phyloP scores from a whole-genome alignment of 2,113 vertebrate species.

The Notothenia coriiceps region DNA sequence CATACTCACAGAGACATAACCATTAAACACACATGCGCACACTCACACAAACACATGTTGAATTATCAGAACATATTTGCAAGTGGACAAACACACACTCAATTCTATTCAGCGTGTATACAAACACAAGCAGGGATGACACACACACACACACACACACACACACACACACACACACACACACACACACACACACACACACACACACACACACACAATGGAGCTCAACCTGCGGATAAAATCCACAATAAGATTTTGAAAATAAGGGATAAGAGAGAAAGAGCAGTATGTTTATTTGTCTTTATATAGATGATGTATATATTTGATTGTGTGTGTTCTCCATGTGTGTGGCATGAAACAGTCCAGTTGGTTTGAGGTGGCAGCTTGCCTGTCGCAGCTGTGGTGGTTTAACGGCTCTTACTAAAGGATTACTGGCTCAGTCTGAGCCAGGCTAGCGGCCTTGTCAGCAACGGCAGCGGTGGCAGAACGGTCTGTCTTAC shows the following conservation, averaged over 20 bases:
- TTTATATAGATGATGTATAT: constrained; percentile 24
- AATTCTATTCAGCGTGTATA: no score
- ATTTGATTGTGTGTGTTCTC: constrained; percentile 15
- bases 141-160: no score
- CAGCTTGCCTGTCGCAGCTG: constrained; percentile 75
- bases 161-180: no score
- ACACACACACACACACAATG: not conserved
- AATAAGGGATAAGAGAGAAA: not conserved
- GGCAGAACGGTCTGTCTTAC: constrained; percentile 52
- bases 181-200: no score
- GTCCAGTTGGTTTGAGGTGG: constrained; percentile 69
- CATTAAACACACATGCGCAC: no score
- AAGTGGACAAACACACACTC: no score
- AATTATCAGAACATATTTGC: no score
- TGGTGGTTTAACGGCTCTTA: constrained; percentile 71
- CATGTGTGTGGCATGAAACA: constrained; percentile 38
- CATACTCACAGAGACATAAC: no score
- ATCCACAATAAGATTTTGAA: constrained; percentile 5
- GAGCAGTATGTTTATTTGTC: constrained; percentile 16
- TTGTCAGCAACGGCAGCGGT: constrained; percentile 29
- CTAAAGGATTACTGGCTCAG: constrained; percentile 69
- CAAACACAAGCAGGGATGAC: no score
- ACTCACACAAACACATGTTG: no score
- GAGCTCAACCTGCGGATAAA: not conserved
- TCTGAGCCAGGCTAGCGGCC: constrained; percentile 46